A percentile compares a stretch with the other conserved stretches of the same genome.
phyloP scores from a whole-genome alignment of 2,797 vertebrate species.

The Clarias platycephalus region DNA sequence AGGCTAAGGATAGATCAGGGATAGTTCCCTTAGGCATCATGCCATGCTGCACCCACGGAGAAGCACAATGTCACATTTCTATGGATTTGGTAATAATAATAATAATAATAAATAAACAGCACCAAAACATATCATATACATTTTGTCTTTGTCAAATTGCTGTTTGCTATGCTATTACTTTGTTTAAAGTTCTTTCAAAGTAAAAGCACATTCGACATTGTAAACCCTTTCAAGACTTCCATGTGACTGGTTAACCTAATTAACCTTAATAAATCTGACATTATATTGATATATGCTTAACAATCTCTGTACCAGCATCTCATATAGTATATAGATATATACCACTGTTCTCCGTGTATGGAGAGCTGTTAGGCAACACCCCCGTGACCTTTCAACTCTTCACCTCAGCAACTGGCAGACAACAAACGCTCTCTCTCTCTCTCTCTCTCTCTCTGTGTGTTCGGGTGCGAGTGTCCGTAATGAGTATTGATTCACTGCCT shows the following conservation, averaged over 20 bases:
- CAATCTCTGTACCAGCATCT: not conserved
- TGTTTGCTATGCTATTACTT: not conserved
- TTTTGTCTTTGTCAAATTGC: not conserved
- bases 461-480: conserved; percentile 30
- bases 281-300: not conserved
- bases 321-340: not conserved
- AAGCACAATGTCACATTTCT: not conserved
- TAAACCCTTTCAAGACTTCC: not conserved
- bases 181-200: not conserved
- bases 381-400: conserved; percentile 24
- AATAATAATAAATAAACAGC: not conserved
- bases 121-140: not conserved
- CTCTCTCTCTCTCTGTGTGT: not conserved
- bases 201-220: not conserved
- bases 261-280: not conserved
- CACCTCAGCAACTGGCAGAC: conserved; percentile 1
- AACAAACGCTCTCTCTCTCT: conserved; percentile 2
- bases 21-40: not conserved
- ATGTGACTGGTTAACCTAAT: not conserved
- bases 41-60: not conserved
- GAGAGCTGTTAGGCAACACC: not conserved
- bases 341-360: not conserved
- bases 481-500: conserved; percentile 65
- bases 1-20: not conserved
- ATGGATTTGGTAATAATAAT: not conserved